Conservation (phyloP, 2,113 vertebrate genomes). For the Aptenodytes forsteri region DNA sequence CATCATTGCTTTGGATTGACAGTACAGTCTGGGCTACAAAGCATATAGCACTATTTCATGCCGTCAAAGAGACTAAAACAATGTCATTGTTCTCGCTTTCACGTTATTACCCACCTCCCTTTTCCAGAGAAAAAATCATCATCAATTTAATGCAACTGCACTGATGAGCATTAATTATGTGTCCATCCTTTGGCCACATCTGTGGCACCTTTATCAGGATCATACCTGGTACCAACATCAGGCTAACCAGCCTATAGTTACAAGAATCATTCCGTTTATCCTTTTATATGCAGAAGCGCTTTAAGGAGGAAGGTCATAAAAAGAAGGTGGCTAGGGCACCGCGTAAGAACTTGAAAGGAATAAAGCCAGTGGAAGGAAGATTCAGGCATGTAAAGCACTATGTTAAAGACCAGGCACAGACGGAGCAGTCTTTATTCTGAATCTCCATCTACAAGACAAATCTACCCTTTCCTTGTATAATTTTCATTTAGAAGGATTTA, state of each 20-base stretch:
- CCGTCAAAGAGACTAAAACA: not conserved
- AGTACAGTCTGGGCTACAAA: not conserved
- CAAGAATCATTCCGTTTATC: slow-evolving; percentile 38
- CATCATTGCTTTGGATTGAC: not conserved
- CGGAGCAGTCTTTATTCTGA: slow-evolving; percentile 40
- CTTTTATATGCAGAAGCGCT: slow-evolving; percentile 43
- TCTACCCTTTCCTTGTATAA: slow-evolving; percentile 64
- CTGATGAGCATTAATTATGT: not conserved
- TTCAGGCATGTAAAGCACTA: slow-evolving; percentile 38
- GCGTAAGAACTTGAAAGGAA: slow-evolving; percentile 48
- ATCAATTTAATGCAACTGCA: not conserved
- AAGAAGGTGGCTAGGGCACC: slow-evolving; percentile 35
- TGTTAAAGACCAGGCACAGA: slow-evolving; percentile 56
- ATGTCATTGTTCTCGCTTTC: not conserved
- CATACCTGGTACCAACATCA: not conserved
- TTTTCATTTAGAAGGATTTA: slow-evolving; percentile 72
- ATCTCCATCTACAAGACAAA: slow-evolving; percentile 68
- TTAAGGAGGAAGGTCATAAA: slow-evolving; percentile 16
- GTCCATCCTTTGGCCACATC: not conserved
- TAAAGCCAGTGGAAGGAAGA: slow-evolving; percentile 57
- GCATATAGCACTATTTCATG: not conserved
- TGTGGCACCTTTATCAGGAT: not conserved
- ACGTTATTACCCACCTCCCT: not conserved
- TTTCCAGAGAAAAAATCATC: not conserved
- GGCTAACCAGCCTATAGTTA: not conserved